Conservation (phyloP, 64 coral and sea anemone species). For the Montipora foliosa region DNA sequence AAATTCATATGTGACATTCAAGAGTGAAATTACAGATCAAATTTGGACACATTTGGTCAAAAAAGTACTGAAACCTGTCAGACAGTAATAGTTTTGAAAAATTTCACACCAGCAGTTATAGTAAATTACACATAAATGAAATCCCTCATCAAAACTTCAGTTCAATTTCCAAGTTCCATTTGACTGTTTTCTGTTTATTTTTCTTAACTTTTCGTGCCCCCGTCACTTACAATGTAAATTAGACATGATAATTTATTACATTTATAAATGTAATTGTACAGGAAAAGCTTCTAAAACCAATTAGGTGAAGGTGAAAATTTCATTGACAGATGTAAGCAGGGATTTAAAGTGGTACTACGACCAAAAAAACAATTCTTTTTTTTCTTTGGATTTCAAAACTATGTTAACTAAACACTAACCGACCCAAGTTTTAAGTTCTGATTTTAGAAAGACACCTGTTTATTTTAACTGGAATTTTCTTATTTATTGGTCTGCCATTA, state of each 20-base stretch:
- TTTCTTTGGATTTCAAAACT: too few relatives aligned
- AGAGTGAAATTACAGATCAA: constrained; percentile 21
- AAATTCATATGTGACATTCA: background rate
- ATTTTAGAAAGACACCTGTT: too few relatives aligned
- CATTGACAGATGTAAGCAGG: background rate
- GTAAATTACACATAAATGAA: constrained; percentile 11
- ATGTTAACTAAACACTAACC: too few relatives aligned
- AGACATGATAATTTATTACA: constrained; percentile 12
- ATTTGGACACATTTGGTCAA: constrained; percentile 1
- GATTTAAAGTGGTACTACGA: background rate
- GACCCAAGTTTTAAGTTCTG: too few relatives aligned
- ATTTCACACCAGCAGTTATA: constrained; percentile 5
- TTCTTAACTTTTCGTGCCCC: constrained; percentile 5
- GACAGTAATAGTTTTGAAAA: background rate
- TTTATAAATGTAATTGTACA: constrained; percentile 16
- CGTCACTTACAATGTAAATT: constrained; percentile 6
- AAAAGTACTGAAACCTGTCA: constrained; percentile 11
- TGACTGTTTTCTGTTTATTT: constrained; percentile 23
- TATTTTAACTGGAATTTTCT: too few relatives aligned
- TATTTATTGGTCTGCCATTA: too few relatives aligned
- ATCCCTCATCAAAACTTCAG: constrained; percentile 3
- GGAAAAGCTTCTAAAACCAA: constrained; percentile 18
- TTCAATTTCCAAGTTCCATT: constrained; percentile 15
- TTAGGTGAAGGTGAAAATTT: constrained; percentile 8
- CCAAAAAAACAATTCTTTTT: too few relatives aligned